Evolutionary conservation across 2,113 vertebrate genomes (phyloP).

Genomic region (Crotalus tigris): DNA sequence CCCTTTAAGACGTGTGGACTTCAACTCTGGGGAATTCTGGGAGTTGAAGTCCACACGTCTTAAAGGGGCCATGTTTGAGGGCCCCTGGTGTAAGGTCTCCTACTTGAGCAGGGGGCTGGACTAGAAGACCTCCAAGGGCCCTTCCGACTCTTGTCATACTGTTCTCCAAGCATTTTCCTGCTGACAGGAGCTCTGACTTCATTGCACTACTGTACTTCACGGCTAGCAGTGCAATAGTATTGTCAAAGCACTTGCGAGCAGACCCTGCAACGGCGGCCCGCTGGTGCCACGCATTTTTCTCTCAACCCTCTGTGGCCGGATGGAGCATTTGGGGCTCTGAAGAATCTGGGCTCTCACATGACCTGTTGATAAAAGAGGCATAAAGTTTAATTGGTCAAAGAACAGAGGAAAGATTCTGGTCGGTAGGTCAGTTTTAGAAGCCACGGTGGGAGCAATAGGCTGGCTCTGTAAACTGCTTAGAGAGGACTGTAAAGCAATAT

Average conservation of each 20-base stretch:
- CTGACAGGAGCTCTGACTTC: slow-evolving; percentile 95
- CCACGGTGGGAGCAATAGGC: too few species aligned
- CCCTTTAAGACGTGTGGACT: too few species aligned
- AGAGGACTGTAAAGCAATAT: too few species aligned
- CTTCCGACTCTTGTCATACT: neutral
- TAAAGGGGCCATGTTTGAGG: too few species aligned
- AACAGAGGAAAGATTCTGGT: neutral
- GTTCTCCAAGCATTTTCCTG: slow-evolving; percentile 62
- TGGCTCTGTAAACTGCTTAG: too few species aligned
- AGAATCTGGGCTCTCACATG: neutral
- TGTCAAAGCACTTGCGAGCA: slow-evolving; percentile 97
- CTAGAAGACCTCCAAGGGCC: neutral
- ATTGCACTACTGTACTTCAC: slow-evolving; percentile 98
- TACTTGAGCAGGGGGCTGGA: neutral
- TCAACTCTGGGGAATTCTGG: too few species aligned
- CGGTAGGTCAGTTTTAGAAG: too few species aligned
- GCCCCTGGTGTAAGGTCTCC: neutral
- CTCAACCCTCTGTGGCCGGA: slow-evolving; percentile 44
- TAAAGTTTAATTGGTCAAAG: neutral
- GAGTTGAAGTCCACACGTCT: too few species aligned
- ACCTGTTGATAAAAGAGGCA: too few species aligned
- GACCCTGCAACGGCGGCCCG: slow-evolving; percentile 56
- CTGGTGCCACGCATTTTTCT: slow-evolving; percentile 19
- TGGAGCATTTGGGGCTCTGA: neutral
- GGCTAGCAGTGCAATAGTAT: slow-evolving; percentile 99